Percentiles rank a stretch among this genome's conserved stretches.
These are phyloP conservation scores for Dryomyza anilis DNA, from an alignment of 2,888 invertebrate species.

Conservation along the genomic window DNA sequence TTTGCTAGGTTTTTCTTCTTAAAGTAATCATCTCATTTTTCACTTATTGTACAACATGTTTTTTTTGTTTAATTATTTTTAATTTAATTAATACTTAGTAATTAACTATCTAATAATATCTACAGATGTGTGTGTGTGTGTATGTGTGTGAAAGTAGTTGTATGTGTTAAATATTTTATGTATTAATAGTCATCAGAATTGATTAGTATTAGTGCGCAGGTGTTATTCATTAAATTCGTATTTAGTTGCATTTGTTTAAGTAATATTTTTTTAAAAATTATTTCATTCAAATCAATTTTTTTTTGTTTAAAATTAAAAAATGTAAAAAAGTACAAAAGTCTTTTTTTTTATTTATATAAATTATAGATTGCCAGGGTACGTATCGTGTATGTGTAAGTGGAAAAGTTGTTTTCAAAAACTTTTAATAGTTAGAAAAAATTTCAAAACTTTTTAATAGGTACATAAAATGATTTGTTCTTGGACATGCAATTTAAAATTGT, in stretches of 20 bases:
- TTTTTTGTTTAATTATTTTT: conserved; percentile 7
- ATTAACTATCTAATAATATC: conserved; percentile 16
- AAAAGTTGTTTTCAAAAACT: no score
- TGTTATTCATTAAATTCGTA: conserved; percentile 16
- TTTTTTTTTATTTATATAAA: background rate
- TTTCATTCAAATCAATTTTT: background rate
- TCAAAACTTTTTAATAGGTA: no score
- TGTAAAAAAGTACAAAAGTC: conserved; percentile 18
- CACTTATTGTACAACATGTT: conserved; percentile 13
- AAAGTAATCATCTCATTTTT: conserved; percentile 4
- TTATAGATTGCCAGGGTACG: no score
- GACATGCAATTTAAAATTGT: no score
- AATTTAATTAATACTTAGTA: conserved; percentile 8
- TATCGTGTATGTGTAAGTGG: no score
- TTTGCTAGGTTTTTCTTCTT: no score
- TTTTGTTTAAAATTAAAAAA: conserved; percentile 14
- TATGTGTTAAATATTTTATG: no score
- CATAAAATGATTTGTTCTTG: no score
- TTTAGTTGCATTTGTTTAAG: conserved; percentile 10
- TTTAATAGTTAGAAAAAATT: no score
- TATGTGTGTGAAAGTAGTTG: background rate
- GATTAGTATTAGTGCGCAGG: background rate
- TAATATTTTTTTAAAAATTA: background rate
- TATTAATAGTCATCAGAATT: no score
- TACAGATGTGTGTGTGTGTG: conserved; percentile 10